Evolutionary conservation across 2,888 invertebrate genomes (phyloP), one percentile per base, ranked within the genome.

Genomic region (Polietes domitor): DNA sequence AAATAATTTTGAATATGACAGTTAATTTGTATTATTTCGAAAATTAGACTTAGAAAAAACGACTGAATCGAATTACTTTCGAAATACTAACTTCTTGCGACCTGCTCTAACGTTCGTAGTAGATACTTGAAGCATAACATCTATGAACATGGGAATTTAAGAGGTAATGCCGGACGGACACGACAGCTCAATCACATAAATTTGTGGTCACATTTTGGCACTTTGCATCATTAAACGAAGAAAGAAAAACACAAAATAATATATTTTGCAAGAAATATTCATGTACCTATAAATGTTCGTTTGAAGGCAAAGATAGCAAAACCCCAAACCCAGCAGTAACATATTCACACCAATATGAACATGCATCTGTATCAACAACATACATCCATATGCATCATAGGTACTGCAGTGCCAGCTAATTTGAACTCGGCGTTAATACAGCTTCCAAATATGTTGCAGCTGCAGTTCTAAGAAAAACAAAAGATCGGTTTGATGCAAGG

Each of bases 391-490:
- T 32, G 32, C 32, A 32, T 32, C n/a, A 32, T 32, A 7, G 3
- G 7, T 32, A 7, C 32, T 32, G 32, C 32, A 32, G 32, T 32
- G n/a, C n/a, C n/a, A 32, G 32, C 5, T 32, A 32, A 32, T 32
- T 55, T 55, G 5, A 24, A 24, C 3, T 24, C 55, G 1, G 55
- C 15, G 17, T 15, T 55, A n/a, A 12, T 43, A 7, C 24, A 68
- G 68, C 37, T 41, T 41, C 41, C 41, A 43, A 68, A 47, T 17
- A 43, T 19, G 68, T 61, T 75, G 84, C 84, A 84, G 84, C 81
- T 84, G 84, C 81, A 81, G 47, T 81, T 84, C 81, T 81, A 24
- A 74, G 84, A 84, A 84, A 75, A 68, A 72, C 53, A 63, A 75
- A 53, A 82, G 37, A 47, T 75, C 17, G 19, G 68, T 55, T 71